Evolutionary conservation across 2,113 vertebrate species (phyloP).

Genomic region (Ochotona princeps): DNA sequence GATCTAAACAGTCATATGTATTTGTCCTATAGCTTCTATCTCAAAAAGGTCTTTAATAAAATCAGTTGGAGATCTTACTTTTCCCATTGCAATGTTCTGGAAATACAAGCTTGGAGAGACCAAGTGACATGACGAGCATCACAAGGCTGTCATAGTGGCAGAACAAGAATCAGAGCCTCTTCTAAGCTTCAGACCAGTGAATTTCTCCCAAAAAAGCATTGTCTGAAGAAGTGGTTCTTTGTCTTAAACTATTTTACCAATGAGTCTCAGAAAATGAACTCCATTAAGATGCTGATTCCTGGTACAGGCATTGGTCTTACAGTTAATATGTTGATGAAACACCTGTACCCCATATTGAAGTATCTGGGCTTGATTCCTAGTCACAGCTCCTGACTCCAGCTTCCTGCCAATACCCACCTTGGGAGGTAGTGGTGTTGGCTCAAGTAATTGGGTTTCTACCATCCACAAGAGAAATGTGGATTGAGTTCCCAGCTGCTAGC

Average conservation of each 20-base stretch:
- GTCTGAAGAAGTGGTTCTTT: not conserved
- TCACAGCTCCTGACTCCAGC: no score
- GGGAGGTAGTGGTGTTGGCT: no score
- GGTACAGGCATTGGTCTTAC: no score
- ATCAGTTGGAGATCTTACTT: not conserved
- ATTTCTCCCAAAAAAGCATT: not conserved
- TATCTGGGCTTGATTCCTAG: no score
- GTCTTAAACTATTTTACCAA: conserved; percentile 11
- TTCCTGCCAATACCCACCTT: no score
- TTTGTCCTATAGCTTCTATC: not conserved
- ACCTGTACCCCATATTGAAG: no score
- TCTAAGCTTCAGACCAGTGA: not conserved
- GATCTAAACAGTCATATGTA: not conserved
- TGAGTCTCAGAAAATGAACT: not conserved
- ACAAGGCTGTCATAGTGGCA: not conserved
- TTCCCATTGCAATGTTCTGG: not conserved
- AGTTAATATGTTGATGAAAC: no score
- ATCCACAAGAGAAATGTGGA: no score
- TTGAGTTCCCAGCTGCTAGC: no score
- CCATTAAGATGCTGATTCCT: not conserved
- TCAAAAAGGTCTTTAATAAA: not conserved
- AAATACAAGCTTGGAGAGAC: not conserved
- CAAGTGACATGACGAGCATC: not conserved
- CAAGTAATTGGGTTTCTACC: no score
- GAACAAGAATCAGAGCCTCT: not conserved